A percentile compares a stretch with the other conserved stretches of the same genome.
Conservation (phyloP, 2,113 vertebrate species). For the Bufo bufo region DNA sequence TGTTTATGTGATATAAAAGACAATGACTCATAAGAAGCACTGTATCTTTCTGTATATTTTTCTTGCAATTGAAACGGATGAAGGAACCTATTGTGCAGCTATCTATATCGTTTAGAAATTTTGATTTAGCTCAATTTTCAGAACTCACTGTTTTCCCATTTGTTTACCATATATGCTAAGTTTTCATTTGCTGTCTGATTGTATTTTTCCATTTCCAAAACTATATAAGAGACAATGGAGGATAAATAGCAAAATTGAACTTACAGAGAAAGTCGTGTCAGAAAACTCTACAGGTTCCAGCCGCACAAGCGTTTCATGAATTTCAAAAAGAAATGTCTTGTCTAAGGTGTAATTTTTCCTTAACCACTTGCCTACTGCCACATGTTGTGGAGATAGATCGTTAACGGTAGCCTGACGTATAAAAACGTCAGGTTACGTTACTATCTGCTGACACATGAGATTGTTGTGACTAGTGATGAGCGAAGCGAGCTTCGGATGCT, state of each 20-base stretch:
- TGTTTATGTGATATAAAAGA: conserved; percentile 59
- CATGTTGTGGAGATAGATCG: too few species aligned
- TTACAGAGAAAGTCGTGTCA: background rate
- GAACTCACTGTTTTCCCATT: conserved; percentile 4
- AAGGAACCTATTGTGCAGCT: conserved; percentile 20
- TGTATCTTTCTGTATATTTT: conserved; percentile 44
- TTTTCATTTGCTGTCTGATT: background rate
- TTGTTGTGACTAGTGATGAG: too few species aligned
- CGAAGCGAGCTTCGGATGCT: too few species aligned
- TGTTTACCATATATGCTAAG: conserved; percentile 31
- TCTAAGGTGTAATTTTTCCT: background rate
- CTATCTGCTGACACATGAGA: too few species aligned
- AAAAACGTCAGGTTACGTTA: too few species aligned
- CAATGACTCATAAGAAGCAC: conserved; percentile 54
- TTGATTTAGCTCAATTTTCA: conserved; percentile 34
- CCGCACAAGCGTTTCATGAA: background rate
- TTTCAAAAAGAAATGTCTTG: background rate
- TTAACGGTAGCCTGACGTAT: too few species aligned
- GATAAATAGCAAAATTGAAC: background rate
- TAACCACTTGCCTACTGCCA: background rate
- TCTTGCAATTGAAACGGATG: conserved; percentile 46
- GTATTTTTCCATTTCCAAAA: background rate
- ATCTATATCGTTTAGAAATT: conserved; percentile 30
- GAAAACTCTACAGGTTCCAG: background rate
- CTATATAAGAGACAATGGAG: conserved; percentile 4